Conservation (phyloP, 2,797 vertebrate genomes). For the Cuniculus paca region DNA sequence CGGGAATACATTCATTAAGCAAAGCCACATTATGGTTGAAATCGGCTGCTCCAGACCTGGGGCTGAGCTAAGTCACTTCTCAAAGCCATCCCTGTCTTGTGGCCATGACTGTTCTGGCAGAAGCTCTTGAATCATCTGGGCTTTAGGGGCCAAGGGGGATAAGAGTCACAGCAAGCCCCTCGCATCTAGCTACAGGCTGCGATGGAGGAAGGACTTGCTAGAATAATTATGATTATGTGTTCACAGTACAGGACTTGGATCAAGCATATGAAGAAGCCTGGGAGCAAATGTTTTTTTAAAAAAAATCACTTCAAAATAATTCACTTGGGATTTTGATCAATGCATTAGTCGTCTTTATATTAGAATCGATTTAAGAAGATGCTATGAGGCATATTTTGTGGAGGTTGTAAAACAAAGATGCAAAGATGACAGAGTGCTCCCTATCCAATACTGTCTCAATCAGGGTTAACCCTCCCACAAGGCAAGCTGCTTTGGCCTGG, state of each 20-base stretch:
- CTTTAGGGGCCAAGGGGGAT: not conserved
- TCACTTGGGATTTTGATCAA: not conserved
- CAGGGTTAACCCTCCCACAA: conserved; percentile 21
- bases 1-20: not conserved
- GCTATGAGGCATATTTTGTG: not conserved
- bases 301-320: not conserved
- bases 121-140: not conserved
- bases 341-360: not conserved
- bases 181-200: not conserved
- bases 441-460: not conserved
- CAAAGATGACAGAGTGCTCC: not conserved
- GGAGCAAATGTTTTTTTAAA: too few relatives aligned
- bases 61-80: not conserved
- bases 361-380: not conserved
- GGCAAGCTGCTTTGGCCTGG: not conserved
- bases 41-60: not conserved
- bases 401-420: not conserved
- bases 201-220: not conserved
- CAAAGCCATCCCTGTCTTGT: not conserved
- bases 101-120: not conserved
- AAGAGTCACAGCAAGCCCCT: not conserved
- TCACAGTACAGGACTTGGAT: not conserved
- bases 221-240: not conserved
- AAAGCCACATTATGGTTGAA: not conserved
- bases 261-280: not conserved